Evolutionary conservation across 2,113 vertebrate genomes (phyloP).

Genomic region (Dermatemys mawii): DNA sequence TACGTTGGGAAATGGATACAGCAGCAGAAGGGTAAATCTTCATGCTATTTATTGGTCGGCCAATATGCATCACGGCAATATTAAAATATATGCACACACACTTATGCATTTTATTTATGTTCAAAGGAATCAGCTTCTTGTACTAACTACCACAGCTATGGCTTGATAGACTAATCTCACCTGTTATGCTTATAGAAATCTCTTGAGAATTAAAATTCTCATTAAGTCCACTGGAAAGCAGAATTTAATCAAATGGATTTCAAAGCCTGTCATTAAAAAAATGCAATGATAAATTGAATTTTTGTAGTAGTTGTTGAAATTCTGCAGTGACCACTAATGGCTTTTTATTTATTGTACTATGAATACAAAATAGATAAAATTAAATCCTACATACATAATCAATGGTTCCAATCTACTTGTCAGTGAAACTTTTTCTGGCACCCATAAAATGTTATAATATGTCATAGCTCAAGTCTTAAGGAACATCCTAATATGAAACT

Average conservation of each 20-base stretch:
- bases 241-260: constrained; percentile 73
- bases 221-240: constrained; percentile 71
- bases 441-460: constrained; percentile 63
- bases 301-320: constrained; percentile 57
- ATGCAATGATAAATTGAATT: constrained; percentile 73
- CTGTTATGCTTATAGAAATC: constrained; percentile 61
- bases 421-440: constrained; percentile 73
- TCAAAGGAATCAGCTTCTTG: constrained; percentile 61
- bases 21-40: constrained; percentile 58
- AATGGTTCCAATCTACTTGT: constrained; percentile 73
- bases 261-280: constrained; percentile 57
- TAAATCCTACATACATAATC: constrained; percentile 67
- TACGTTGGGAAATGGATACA: constrained; percentile 28
- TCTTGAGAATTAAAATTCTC: constrained; percentile 73
- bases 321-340: constrained; percentile 61
- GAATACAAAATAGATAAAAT: constrained; percentile 70
- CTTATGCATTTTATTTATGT: constrained; percentile 74
- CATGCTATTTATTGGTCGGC: constrained; percentile 64
- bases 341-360: constrained; percentile 65
- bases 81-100: constrained; percentile 66
- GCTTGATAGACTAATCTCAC: constrained; percentile 69
- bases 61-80: constrained; percentile 65
- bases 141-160: constrained; percentile 54
- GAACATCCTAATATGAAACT: constrained; percentile 76
- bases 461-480: constrained; percentile 75